Conservation (phyloP, 2,113 vertebrate species). For the Eretmochelys imbricata region DNA sequence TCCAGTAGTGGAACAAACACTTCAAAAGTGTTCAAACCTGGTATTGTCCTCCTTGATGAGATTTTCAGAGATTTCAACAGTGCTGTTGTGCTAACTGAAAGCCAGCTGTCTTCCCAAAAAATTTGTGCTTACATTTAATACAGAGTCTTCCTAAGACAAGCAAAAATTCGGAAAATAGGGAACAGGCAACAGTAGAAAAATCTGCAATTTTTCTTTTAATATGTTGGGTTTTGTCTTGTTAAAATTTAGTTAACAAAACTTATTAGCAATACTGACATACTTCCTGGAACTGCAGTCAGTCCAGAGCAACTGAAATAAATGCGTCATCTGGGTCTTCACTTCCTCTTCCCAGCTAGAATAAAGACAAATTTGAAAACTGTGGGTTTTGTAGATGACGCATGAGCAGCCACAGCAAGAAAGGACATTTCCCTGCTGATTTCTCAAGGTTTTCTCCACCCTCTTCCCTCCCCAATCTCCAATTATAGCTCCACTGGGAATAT, state of each 20-base stretch:
- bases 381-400: neutral
- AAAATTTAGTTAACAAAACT: neutral
- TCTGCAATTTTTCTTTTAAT: neutral
- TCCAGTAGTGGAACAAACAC: neutral
- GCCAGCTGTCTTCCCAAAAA: neutral
- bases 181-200: neutral
- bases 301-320: neutral
- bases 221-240: neutral
- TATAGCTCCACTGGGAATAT: neutral
- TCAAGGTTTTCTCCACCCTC: neutral
- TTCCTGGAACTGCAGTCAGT: neutral
- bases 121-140: neutral
- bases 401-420: neutral
- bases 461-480: neutral
- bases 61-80: neutral
- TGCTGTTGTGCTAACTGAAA: neutral
- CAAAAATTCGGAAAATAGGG: neutral
- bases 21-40: neutral
- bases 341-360: neutral
- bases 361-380: neutral
- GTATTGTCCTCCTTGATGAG: neutral
- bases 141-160: neutral
- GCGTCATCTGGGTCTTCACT: slow-evolving; percentile 3
- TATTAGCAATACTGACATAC: neutral
- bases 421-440: neutral